These are phyloP conservation scores for Lerista edwardsae DNA, from an alignment of 2,797 vertebrate species.

Conservation along the genomic window DNA sequence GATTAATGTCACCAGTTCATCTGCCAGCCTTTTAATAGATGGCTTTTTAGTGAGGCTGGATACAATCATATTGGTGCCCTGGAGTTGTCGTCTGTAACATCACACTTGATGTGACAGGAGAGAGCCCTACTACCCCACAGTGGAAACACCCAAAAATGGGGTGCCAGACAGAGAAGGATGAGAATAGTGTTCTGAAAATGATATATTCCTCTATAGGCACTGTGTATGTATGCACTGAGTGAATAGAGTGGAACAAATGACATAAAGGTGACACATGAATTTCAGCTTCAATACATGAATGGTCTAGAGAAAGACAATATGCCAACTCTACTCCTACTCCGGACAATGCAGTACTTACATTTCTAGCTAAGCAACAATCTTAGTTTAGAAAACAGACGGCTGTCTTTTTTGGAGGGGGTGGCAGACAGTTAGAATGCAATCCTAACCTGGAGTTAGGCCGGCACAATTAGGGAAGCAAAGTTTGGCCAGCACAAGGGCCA, in stretches of 20 bases:
- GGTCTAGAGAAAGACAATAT: neutral
- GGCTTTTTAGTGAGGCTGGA: constrained; percentile 13
- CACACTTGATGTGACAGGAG: constrained; percentile 4
- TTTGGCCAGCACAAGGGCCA: too few relatives aligned
- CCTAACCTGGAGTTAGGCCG: too few relatives aligned
- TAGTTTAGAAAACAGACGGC: too few relatives aligned
- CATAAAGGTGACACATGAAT: neutral
- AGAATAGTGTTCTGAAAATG: neutral
- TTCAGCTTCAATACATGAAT: neutral
- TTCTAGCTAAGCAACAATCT: neutral
- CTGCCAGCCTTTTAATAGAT: neutral
- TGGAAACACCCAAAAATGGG: neutral
- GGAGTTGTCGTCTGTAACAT: rapidly evolving
- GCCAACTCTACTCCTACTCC: neutral
- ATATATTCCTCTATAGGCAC: neutral
- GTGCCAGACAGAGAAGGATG: neutral
- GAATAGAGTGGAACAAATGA: neutral
- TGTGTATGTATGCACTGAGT: neutral
- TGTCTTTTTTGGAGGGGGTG: too few relatives aligned
- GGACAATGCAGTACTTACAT: neutral
- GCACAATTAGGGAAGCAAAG: too few relatives aligned
- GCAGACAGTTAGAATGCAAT: too few relatives aligned
- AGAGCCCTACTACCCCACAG: neutral
- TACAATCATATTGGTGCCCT: neutral
- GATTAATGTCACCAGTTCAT: constrained; percentile 35